phyloP scores from a whole-genome alignment of 2,888 invertebrate genomes.

The Celastrina argiolus region DNA sequence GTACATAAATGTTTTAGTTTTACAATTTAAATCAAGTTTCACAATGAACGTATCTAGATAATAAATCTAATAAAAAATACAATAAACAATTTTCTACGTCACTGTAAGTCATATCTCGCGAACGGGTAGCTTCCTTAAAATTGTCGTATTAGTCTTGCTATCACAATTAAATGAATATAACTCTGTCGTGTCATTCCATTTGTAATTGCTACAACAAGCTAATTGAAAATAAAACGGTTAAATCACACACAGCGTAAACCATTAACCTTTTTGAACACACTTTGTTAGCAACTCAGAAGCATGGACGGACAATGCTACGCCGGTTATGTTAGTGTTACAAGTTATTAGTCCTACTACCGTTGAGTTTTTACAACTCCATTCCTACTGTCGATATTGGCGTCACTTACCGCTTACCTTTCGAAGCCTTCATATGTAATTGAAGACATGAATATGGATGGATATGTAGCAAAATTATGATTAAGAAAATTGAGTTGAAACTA shows the following conservation, averaged over 20 bases:
- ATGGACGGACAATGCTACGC: not conserved
- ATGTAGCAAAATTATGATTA: too few species aligned
- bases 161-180: not conserved
- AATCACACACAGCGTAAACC: conserved; percentile 1
- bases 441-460: too few species aligned
- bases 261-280: not conserved
- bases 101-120: not conserved
- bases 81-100: too few species aligned
- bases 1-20: not conserved
- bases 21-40: not conserved
- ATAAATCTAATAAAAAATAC: not conserved
- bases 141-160: not conserved
- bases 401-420: too few species aligned
- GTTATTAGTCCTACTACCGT: too few species aligned
- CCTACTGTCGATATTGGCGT: too few species aligned
- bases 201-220: not conserved
- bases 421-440: too few species aligned
- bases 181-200: not conserved
- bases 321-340: not conserved
- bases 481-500: too few species aligned
- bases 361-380: too few species aligned
- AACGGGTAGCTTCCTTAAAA: not conserved
- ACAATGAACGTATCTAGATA: not conserved
- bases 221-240: not conserved
- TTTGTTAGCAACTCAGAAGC: not conserved